phyloP scores from a whole-genome alignment of 2,888 invertebrate species.

The Xestoiulus laeticollis region DNA sequence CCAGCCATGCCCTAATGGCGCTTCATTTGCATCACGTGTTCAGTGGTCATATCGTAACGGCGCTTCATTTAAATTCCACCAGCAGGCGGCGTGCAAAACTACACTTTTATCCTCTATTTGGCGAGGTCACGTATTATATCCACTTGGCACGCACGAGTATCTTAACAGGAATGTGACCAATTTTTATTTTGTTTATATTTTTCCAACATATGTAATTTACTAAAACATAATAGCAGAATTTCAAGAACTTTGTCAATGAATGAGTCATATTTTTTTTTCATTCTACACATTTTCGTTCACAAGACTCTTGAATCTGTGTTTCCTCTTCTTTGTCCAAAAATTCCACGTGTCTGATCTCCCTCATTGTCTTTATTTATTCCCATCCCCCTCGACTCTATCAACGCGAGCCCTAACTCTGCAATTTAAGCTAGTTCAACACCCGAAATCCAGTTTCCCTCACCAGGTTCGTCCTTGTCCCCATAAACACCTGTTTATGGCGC shows the following conservation, averaged over 20 bases:
- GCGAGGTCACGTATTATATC: no score
- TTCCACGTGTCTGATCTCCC: not conserved
- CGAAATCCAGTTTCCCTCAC: not conserved
- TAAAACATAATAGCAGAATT: not conserved
- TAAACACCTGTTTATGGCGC: slow-evolving; percentile 26
- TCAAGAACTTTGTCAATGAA: not conserved
- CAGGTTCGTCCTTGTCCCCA: slow-evolving; percentile 13
- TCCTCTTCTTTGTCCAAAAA: slow-evolving; percentile 1
- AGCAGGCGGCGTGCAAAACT: no score
- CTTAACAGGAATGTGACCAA: no score
- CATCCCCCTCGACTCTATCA: not conserved
- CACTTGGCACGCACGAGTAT: no score
- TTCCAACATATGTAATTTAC: not conserved
- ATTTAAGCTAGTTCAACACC: not conserved
- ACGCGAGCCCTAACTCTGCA: not conserved
- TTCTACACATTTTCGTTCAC: not conserved
- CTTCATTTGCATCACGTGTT: no score
- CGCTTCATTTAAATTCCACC: no score
- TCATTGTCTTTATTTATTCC: slow-evolving; percentile 12
- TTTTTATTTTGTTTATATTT: not conserved
- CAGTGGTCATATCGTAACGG: no score
- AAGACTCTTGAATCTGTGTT: not conserved
- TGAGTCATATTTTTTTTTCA: not conserved
- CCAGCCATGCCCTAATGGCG: no score
- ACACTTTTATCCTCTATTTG: no score